A percentile compares a stretch with the other conserved stretches of the same genome.
Conservation (phyloP, 2,113 vertebrate genomes). For the Notechis scutatus region DNA sequence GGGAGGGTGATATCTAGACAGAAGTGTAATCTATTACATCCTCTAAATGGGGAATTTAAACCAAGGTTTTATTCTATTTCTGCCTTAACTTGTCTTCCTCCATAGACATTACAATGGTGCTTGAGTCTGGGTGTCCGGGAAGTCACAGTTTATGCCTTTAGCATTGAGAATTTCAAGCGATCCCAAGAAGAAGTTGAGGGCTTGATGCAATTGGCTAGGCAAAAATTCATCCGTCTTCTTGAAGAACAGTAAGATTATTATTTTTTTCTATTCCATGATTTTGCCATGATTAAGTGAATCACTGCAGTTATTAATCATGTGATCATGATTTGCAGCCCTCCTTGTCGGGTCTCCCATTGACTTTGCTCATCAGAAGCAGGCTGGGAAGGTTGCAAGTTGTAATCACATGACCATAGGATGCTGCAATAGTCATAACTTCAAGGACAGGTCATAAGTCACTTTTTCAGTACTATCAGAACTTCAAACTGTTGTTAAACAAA, state of each 20-base stretch:
- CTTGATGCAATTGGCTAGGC: slow-evolving; percentile 90
- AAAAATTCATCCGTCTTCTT: slow-evolving; percentile 89
- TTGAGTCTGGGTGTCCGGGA: slow-evolving; percentile 90
- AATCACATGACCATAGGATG: background rate
- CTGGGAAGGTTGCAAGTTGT: background rate
- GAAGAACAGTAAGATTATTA: slow-evolving; percentile 85
- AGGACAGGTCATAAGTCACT: background rate
- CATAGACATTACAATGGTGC: slow-evolving; percentile 91
- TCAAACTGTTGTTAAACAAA: background rate
- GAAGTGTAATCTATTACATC: background rate
- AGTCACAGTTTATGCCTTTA: slow-evolving; percentile 97
- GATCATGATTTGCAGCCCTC: background rate
- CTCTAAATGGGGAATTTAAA: background rate
- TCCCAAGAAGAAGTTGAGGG: slow-evolving; percentile 92
- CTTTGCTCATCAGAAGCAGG: background rate
- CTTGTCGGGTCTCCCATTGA: background rate
- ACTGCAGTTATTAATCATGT: background rate
- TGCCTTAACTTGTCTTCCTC: background rate
- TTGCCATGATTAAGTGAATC: background rate
- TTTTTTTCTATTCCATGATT: background rate
- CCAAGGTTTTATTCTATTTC: background rate
- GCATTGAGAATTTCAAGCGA: slow-evolving; percentile 98
- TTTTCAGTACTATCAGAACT: background rate
- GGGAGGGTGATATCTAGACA: background rate
- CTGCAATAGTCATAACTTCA: background rate